Evolutionary conservation across 2,113 vertebrate genomes (phyloP).

Genomic region (Pangasianodon hypophthalmus): DNA sequence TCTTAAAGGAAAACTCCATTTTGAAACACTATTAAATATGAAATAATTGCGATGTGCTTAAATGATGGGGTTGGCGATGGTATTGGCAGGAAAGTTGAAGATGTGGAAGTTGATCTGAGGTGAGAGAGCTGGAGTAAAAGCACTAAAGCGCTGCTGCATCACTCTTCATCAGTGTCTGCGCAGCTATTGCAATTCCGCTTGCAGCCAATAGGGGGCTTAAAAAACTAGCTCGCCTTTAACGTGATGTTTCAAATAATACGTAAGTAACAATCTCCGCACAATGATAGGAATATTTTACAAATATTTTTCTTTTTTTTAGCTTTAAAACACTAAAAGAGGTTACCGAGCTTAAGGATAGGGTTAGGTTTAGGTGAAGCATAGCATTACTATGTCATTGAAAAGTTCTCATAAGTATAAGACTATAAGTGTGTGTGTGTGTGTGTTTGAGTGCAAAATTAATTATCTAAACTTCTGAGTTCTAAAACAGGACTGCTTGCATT

Average conservation of each 20-base stretch:
- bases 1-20: neutral
- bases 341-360: neutral
- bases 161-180: neutral
- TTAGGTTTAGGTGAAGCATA: neutral
- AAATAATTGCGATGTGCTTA: neutral
- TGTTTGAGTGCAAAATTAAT: conserved; percentile 18
- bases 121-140: neutral
- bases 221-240: neutral
- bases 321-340: neutral
- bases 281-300: neutral
- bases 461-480: conserved; percentile 16
- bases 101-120: neutral
- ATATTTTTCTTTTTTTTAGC: neutral
- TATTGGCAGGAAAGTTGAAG: neutral
- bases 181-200: neutral
- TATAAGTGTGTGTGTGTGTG: neutral
- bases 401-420: neutral
- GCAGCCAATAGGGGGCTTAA: neutral
- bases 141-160: neutral
- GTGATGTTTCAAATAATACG: neutral
- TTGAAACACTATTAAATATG: neutral
- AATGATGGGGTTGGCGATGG: neutral
- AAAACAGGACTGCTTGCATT: conserved; percentile 36
- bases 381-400: neutral
- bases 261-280: neutral